phyloP scores from a whole-genome alignment of 2,797 vertebrate genomes.

The Thaleichthys pacificus region DNA sequence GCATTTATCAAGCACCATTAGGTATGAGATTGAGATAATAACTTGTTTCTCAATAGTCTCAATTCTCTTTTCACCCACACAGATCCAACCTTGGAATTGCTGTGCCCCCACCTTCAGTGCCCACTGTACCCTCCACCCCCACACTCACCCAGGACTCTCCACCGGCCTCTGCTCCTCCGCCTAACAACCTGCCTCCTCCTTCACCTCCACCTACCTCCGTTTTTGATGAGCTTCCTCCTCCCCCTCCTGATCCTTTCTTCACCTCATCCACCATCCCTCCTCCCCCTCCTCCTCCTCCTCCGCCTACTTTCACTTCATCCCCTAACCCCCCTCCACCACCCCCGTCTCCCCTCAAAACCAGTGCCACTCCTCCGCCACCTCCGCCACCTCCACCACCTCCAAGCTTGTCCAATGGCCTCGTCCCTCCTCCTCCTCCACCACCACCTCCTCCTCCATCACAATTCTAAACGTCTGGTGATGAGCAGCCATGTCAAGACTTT shows the following conservation, averaged over 20 bases:
- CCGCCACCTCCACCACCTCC: slow-evolving; percentile 32
- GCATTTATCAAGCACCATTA: no score
- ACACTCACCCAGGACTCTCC: slow-evolving; percentile 26
- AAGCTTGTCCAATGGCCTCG: not conserved
- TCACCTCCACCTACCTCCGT: slow-evolving; percentile 29
- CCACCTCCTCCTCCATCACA: slow-evolving; percentile 24
- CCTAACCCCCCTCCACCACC: slow-evolving; percentile 28
- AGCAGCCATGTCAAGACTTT: not conserved
- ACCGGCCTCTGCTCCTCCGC: slow-evolving; percentile 47
- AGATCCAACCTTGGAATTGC: slow-evolving; percentile 3
- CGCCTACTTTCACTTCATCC: slow-evolving; percentile 22
- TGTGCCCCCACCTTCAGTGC: slow-evolving; percentile 11
- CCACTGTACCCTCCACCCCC: slow-evolving; percentile 23
- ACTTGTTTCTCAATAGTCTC: no score
- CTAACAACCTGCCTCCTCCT: slow-evolving; percentile 11
- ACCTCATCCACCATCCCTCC: slow-evolving; percentile 19
- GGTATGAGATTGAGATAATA: no score
- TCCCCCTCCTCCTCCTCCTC: slow-evolving; percentile 51
- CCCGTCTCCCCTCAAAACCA: not conserved
- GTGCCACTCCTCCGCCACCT: slow-evolving; percentile 5
- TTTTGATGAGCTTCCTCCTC: slow-evolving; percentile 15
- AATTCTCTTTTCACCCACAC: not conserved
- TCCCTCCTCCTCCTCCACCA: slow-evolving; percentile 49
- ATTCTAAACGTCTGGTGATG: not conserved
- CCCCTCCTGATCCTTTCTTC: slow-evolving; percentile 10